These are phyloP conservation scores for Brassicogethes aeneus DNA, from an alignment of 2,888 invertebrate genomes.

Conservation along the genomic window DNA sequence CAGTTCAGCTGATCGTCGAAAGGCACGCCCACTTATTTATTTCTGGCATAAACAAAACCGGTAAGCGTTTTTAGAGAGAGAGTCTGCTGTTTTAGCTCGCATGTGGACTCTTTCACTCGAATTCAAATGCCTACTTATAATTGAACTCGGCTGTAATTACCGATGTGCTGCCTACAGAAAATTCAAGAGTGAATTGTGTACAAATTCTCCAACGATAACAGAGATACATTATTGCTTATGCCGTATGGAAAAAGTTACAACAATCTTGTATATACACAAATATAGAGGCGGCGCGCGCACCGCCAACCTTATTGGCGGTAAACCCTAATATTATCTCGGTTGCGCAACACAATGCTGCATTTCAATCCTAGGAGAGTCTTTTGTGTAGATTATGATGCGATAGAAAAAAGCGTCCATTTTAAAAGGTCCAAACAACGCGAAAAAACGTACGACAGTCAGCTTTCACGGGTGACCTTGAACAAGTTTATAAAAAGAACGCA, in stretches of 20 bases:
- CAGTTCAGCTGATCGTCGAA: slow-evolving; percentile 35
- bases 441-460: slow-evolving; percentile 16
- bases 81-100: slow-evolving; percentile 1
- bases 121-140: too few relatives aligned
- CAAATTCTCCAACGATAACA: too few relatives aligned
- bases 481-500: slow-evolving; percentile 12
- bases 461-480: slow-evolving; percentile 32
- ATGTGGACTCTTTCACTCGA: not conserved
- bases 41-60: slow-evolving; percentile 36
- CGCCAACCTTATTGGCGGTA: slow-evolving; percentile 20
- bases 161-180: too few relatives aligned
- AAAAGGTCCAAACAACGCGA: too few relatives aligned
- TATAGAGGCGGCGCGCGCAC: slow-evolving; percentile 25
- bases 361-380: slow-evolving; percentile 8
- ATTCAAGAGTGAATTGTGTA: too few relatives aligned
- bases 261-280: too few relatives aligned
- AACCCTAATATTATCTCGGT: slow-evolving; percentile 23
- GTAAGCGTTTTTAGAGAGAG: slow-evolving; percentile 15
- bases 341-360: slow-evolving; percentile 28
- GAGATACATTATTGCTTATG: too few relatives aligned
- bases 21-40: slow-evolving; percentile 37
- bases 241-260: too few relatives aligned
- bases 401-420: not conserved
- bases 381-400: not conserved
- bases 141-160: too few relatives aligned